Evolutionary conservation across 2,888 invertebrate genomes (phyloP), one percentile per base, ranked within the genome.

Genomic region (Sarcophaga subvicina): DNA sequence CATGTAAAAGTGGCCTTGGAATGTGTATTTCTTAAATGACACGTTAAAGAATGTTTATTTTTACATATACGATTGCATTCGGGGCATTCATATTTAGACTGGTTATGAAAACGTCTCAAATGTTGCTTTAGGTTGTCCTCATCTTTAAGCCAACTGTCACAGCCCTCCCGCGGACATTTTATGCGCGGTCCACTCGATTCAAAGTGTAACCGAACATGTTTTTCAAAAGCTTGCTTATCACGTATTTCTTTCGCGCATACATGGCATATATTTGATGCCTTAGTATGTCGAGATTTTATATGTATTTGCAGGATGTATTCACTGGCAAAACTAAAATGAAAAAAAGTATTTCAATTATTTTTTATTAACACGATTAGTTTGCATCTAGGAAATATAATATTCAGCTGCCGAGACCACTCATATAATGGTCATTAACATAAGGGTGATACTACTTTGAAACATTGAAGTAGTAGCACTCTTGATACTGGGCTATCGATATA

Each of bases 211-310:
- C 92, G 89, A 20, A 93, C 93, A 89, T 93, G 93, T 62, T 92
- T 93, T 75, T 93, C 93, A 76, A 92, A 93, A 8, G 92, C 91
- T 45, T 91, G 90, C 80, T 92, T 93, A 37, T 93, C 93, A 17
- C 93, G 91, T 83, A 93, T 93, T 71, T 91, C 92, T 86, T 93
- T 93, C 27, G 93, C 93, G 77, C 93, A 93, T 12, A 93, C 92
- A 89, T 93, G 93, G 79, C 93, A 93, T 27, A 93, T 91, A 88
- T 93, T 92, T 4, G 91, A 91, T 8, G 92, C 92, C 72, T 91
- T 91, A 20, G 90, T 91, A 73, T 93, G 93, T 49, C 91, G 90
- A 88, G 90, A 92, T 83, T 91, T 91, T 3, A 91, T 90, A 83
- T 93, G 93, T 47, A 92, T 91, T 78, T 91, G 92, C 69, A 93